Percentiles rank a stretch among this genome's conserved stretches.
These are phyloP conservation scores for Enteromius trimaculatus DNA, from an alignment of 2,797 vertebrate genomes.

Conservation along the genomic window DNA sequence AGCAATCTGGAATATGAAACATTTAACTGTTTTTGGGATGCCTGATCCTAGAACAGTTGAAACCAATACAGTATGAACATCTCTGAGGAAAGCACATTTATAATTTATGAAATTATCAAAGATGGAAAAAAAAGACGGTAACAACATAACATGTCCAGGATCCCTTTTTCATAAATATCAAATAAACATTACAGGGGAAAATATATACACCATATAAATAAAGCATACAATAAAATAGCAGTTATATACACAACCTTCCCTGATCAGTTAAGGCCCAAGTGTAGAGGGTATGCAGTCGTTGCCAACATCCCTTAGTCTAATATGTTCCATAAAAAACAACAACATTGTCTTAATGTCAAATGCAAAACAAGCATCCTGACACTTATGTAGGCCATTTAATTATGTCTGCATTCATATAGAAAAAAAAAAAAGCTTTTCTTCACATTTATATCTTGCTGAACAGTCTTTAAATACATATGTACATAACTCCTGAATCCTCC, in stretches of 20 bases:
- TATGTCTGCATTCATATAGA: conserved; percentile 63
- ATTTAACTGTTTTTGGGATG: not conserved
- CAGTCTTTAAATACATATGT: conserved; percentile 67
- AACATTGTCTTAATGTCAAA: conserved; percentile 65
- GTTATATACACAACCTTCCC: conserved; percentile 78
- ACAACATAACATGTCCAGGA: conserved; percentile 23
- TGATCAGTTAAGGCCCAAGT: conserved; percentile 84
- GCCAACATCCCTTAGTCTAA: conserved; percentile 67
- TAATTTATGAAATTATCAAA: conserved; percentile 7
- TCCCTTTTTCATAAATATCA: conserved; percentile 67
- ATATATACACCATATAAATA: conserved; percentile 59
- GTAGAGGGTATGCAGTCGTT: conserved; percentile 61
- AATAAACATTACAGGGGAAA: conserved; percentile 62
- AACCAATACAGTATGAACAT: conserved; percentile 4
- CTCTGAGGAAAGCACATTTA: not conserved
- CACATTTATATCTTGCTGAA: conserved; percentile 40
- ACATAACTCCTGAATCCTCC: conserved; percentile 62
- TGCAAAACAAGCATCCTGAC: conserved; percentile 60
- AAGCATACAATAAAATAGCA: conserved; percentile 52
- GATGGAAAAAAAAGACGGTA: conserved; percentile 48
- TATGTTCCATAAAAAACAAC: conserved; percentile 69
- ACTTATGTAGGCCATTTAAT: conserved; percentile 50
- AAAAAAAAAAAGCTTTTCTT: conserved; percentile 61
- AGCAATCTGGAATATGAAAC: not conserved
- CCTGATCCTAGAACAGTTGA: not conserved